Evolutionary conservation across 2,888 invertebrate genomes (phyloP), one percentile per base, ranked within the genome.

Genomic region (Nebria salina): DNA sequence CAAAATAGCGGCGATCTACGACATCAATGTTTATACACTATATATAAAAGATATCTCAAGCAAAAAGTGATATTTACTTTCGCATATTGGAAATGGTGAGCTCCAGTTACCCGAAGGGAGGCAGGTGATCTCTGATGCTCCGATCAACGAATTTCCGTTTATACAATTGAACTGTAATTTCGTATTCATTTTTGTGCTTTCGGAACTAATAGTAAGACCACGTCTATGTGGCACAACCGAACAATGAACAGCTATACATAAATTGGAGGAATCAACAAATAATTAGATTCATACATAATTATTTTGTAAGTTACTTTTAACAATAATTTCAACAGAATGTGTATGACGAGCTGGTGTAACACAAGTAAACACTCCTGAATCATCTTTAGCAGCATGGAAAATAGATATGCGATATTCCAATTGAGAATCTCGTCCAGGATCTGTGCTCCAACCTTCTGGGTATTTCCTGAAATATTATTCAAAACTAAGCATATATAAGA

Each of bases 81-180:
- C 95, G 87, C 96, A 96, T 72, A 95, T 93, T 7, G 96, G 96
- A 83, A 95, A 90, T 1, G 95, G 94, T 0, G 94, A 93, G 85
- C 95, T 95, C 96, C 96, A 96, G 87, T 95, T 95, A 41, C 96
- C 96, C 25, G 95, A 95, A 0, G 96, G 95, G n/a, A 95, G 89
- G 87, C 96, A 96, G 73, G 90, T 88, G 42, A 96, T 91, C 85
- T 94, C 93, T 2, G 93, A 92, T 1, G 95, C 91, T 4, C 96
- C 96, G 78, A 96, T 93, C 68, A 96, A 89, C 0, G 95, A 93
- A 86, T 95, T 95, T 2, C 96, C 96, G 85, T 95, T 95, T 13
- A 93, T 92, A 86, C 96, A 96, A 42, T 93, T 92, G 88, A 96
- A 94, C 82, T 91, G 90, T 72, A 96, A 92, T 86, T 92, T 92